phyloP scores from a whole-genome alignment of 2,888 invertebrate genomes.

The Watsonalla binaria region DNA sequence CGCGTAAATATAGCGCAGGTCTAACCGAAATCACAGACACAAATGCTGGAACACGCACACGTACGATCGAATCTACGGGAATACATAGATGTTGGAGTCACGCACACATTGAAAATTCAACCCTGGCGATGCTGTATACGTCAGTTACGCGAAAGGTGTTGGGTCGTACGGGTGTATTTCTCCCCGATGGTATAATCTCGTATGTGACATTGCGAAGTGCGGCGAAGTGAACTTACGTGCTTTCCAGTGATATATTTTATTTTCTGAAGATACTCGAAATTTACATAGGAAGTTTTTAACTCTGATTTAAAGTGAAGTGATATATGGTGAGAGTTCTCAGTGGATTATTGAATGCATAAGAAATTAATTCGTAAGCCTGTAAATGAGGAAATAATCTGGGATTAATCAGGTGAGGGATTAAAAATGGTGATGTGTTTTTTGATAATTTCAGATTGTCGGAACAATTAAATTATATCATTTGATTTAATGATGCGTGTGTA shows the following conservation, averaged over 20 bases:
- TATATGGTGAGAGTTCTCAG: background rate
- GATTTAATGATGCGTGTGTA: no score
- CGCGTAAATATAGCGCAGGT: constrained; percentile 20
- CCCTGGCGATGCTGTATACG: constrained; percentile 59
- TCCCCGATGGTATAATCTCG: background rate
- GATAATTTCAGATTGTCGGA: background rate
- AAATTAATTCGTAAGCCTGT: background rate
- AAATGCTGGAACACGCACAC: constrained; percentile 47
- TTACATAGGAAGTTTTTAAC: background rate
- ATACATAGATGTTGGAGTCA: constrained; percentile 28
- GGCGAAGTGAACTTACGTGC: constrained; percentile 15
- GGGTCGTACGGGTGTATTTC: constrained; percentile 8
- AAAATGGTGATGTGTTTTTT: background rate
- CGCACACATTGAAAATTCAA: constrained; percentile 44
- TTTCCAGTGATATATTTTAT: background rate
- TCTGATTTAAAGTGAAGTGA: background rate
- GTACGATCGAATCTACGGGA: constrained; percentile 13
- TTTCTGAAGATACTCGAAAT: background rate
- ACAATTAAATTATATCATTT: no score
- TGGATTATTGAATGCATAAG: background rate
- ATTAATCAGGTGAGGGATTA: background rate
- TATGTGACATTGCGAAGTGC: constrained; percentile 3
- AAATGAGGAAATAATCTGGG: background rate
- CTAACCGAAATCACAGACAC: constrained; percentile 44
- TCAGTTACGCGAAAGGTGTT: constrained; percentile 21